These are phyloP conservation scores for Tineola bisselliella DNA, from an alignment of 2,888 invertebrate genomes.

Conservation along the genomic window DNA sequence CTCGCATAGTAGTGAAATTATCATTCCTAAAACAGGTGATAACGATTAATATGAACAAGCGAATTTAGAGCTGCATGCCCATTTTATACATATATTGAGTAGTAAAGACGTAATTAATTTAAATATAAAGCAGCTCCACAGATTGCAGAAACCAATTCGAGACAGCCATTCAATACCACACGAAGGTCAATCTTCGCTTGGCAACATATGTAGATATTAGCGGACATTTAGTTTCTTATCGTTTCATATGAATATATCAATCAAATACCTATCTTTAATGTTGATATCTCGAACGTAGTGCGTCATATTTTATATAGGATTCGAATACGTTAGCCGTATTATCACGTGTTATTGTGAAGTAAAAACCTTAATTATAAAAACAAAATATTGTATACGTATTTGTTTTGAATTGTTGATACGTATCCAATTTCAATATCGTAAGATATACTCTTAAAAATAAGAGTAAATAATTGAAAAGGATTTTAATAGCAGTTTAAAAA, in stretches of 20 bases:
- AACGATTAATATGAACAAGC: background rate
- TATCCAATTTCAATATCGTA: too few species aligned
- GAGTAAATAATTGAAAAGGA: too few species aligned
- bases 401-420: too few species aligned
- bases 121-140: background rate
- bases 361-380: too few species aligned
- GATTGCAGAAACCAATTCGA: background rate
- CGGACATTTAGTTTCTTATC: background rate
- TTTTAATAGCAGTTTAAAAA: too few species aligned
- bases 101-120: background rate
- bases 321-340: too few species aligned
- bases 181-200: conserved; percentile 7
- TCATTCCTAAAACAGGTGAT: background rate
- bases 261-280: background rate
- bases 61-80: too few species aligned
- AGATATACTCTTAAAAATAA: too few species aligned
- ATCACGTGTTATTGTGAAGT: too few species aligned
- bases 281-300: background rate
- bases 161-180: background rate
- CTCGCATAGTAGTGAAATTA: background rate
- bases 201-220: background rate
- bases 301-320: background rate
- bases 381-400: too few species aligned
- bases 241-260: background rate
- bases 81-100: too few species aligned